Evolutionary conservation across 2,797 vertebrate genomes (phyloP).

Genomic region (Pelochelys cantorii): DNA sequence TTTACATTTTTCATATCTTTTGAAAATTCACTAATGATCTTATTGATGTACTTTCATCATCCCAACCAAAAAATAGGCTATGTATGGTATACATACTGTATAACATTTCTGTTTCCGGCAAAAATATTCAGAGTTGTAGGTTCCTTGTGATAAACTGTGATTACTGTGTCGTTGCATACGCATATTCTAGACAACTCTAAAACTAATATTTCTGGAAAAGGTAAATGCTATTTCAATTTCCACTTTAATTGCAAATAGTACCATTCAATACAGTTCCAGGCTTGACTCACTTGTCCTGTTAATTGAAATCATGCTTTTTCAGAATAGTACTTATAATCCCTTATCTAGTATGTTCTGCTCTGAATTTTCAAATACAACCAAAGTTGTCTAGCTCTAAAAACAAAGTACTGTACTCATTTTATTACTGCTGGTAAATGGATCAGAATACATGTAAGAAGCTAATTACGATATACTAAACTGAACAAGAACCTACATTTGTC

Average conservation of each 20-base stretch:
- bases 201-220: background rate
- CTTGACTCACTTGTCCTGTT: background rate
- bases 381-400: background rate
- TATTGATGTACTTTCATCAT: background rate
- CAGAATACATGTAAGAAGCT: background rate
- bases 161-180: background rate
- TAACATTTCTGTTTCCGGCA: background rate
- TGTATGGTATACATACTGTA: background rate
- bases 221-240: constrained; percentile 16
- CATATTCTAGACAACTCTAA: background rate
- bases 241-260: constrained; percentile 13
- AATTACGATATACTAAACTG: constrained; percentile 8
- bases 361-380: background rate
- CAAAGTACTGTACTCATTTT: background rate
- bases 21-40: background rate
- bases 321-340: background rate
- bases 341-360: background rate
- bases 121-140: background rate
- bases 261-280: background rate
- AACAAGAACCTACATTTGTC: background rate
- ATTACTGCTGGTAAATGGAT: constrained; percentile 2
- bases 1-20: background rate
- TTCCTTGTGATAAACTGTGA: background rate
- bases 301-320: background rate
- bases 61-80: background rate